Conservation (phyloP, 2,797 vertebrate genomes). For the Cossypha heuglini region DNA sequence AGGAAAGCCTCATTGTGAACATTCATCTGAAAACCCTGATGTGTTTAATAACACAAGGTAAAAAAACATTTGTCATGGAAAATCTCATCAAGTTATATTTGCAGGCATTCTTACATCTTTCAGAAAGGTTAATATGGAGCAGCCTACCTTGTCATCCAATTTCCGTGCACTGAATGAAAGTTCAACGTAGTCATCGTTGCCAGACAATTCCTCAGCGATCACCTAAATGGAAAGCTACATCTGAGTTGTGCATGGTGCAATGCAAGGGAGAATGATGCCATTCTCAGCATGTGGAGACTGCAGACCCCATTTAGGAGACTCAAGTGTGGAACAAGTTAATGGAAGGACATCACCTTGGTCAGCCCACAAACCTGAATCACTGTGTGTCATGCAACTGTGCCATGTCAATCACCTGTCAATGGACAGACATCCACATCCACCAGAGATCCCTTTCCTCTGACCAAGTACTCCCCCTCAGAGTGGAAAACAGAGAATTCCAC, state of each 20-base stretch:
- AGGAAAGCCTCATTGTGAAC: slow-evolving; percentile 35
- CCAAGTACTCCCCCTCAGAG: background rate
- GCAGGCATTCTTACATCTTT: slow-evolving; percentile 47
- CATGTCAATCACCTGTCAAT: background rate
- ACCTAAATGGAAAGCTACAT: slow-evolving; percentile 77
- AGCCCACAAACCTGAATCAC: background rate
- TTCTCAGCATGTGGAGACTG: background rate
- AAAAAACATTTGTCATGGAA: slow-evolving; percentile 37
- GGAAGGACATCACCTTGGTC: background rate
- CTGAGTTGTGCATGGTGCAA: background rate
- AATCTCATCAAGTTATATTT: slow-evolving; percentile 62
- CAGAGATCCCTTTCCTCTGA: background rate
- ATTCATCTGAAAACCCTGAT: slow-evolving; percentile 55
- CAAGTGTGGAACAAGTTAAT: background rate
- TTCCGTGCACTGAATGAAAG: slow-evolving; percentile 96
- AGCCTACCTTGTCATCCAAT: slow-evolving; percentile 94
- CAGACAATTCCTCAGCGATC: slow-evolving; percentile 95
- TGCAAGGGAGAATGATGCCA: background rate
- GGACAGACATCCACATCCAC: background rate
- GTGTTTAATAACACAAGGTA: slow-evolving; percentile 58
- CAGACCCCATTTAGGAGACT: background rate
- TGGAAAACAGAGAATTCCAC: background rate
- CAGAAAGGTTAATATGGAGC: slow-evolving; percentile 53
- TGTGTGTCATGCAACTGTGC: accelerated
- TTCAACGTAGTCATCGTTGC: slow-evolving; percentile 96